A percentile compares a stretch with the other conserved stretches of the same genome.
Conservation (phyloP, 2,113 vertebrate genomes). For the Meriones unguiculatus region DNA sequence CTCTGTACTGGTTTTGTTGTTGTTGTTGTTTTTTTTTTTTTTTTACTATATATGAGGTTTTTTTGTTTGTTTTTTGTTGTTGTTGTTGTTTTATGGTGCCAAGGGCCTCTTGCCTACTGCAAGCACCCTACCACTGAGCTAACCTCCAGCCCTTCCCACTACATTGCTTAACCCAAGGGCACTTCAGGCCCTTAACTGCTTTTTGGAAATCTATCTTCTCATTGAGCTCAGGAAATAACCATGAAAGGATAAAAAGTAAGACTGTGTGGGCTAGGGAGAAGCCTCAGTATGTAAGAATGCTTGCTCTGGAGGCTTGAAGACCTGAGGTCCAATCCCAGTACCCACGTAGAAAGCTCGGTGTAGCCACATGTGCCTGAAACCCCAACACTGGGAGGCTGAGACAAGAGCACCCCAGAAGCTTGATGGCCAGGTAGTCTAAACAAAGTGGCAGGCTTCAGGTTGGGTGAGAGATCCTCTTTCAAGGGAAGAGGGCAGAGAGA, state of each 20-base stretch:
- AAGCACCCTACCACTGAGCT: background rate
- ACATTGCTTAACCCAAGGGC: background rate
- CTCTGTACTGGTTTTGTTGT: background rate
- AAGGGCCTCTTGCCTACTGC: background rate
- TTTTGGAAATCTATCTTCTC: constrained; percentile 51
- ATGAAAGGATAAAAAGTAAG: background rate
- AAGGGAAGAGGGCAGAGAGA: background rate
- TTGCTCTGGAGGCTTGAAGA: background rate
- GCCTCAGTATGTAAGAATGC: background rate
- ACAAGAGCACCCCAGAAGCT: background rate
- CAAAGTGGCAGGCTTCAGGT: background rate
- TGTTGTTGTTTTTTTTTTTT: too few relatives aligned
- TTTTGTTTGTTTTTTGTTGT: too few relatives aligned
- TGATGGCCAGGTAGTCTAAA: background rate
- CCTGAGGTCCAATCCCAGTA: background rate
- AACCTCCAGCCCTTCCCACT: background rate
- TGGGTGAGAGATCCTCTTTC: background rate
- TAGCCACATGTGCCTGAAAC: background rate
- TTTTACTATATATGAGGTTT: background rate
- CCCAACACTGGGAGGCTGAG: background rate
- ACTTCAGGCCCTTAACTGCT: constrained; percentile 1
- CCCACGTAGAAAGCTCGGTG: background rate
- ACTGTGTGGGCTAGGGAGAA: background rate
- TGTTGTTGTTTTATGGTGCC: background rate
- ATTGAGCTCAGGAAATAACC: background rate